Conservation (phyloP, 2,888 invertebrate genomes). For the Petrolisthes manimaculis region DNA sequence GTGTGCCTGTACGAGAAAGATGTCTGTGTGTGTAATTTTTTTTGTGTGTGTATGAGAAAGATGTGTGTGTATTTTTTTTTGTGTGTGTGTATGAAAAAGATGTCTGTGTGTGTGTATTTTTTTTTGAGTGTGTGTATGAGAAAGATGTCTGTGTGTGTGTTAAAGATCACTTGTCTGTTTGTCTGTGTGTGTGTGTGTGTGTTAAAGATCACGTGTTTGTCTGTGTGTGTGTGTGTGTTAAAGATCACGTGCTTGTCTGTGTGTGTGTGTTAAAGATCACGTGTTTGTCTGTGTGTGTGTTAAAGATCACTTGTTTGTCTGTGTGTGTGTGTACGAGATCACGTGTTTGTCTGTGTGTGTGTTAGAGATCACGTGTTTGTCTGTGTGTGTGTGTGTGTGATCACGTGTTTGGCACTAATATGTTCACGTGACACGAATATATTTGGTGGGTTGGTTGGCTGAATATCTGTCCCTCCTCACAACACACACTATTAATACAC, state of each 20-base stretch:
- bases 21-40: background rate
- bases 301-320: background rate
- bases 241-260: background rate
- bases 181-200: background rate
- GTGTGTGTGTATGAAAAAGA: background rate
- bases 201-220: background rate
- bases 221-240: slow-evolving; percentile 14
- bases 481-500: background rate
- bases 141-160: background rate
- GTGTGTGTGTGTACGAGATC: background rate
- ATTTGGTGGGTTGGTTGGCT: background rate
- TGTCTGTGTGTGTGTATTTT: background rate
- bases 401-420: background rate
- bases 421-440: no score
- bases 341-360: background rate
- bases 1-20: background rate
- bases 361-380: background rate
- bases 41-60: background rate
- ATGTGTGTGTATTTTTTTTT: background rate
- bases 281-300: background rate
- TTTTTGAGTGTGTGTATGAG: background rate
- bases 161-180: background rate
- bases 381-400: background rate
- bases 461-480: background rate
- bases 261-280: background rate